A percentile compares a stretch with the other conserved stretches of the same genome.
phyloP scores from a whole-genome alignment of 2,888 invertebrate species.

The Gastracanthus pulcherrimus region DNA sequence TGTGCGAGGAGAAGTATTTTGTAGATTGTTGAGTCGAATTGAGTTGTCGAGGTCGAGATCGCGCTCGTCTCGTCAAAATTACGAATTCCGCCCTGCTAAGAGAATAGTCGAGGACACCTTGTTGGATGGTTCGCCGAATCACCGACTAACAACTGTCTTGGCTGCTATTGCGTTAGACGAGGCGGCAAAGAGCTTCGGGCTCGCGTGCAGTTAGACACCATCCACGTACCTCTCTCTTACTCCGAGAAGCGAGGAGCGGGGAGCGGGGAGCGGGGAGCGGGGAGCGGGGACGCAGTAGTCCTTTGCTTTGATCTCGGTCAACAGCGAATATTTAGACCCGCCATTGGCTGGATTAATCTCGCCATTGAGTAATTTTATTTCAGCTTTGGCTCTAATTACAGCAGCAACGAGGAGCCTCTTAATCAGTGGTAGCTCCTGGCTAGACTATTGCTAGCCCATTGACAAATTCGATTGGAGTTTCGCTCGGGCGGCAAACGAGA shows the following conservation, averaged over 20 bases:
- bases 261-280: too few relatives aligned
- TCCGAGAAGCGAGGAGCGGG: slow-evolving; percentile 20
- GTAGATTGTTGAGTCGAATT: background rate
- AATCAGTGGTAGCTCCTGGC: background rate
- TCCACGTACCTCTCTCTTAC: slow-evolving; percentile 61
- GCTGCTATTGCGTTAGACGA: slow-evolving; percentile 68
- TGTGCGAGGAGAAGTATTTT: background rate
- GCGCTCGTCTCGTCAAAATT: slow-evolving; percentile 45
- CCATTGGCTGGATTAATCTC: slow-evolving; percentile 45
- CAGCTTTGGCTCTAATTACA: background rate
- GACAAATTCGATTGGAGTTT: slow-evolving; percentile 39
- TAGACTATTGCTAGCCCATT: background rate
- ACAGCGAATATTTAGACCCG: slow-evolving; percentile 74
- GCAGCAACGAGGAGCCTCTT: background rate
- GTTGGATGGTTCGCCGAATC: slow-evolving; percentile 47
- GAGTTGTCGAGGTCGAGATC: slow-evolving; percentile 38
- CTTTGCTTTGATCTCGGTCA: slow-evolving; percentile 75
- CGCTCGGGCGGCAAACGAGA: slow-evolving; percentile 10
- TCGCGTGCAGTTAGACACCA: slow-evolving; percentile 63
- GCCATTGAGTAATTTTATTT: slow-evolving; percentile 41
- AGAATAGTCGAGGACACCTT: slow-evolving; percentile 41
- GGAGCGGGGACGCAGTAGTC: slow-evolving; percentile 54
- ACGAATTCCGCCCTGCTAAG: slow-evolving; percentile 47
- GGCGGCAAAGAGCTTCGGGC: slow-evolving; percentile 64
- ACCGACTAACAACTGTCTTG: slow-evolving; percentile 68